phyloP scores from a whole-genome alignment of 2,113 vertebrate species.

The Pseudonaja textilis region DNA sequence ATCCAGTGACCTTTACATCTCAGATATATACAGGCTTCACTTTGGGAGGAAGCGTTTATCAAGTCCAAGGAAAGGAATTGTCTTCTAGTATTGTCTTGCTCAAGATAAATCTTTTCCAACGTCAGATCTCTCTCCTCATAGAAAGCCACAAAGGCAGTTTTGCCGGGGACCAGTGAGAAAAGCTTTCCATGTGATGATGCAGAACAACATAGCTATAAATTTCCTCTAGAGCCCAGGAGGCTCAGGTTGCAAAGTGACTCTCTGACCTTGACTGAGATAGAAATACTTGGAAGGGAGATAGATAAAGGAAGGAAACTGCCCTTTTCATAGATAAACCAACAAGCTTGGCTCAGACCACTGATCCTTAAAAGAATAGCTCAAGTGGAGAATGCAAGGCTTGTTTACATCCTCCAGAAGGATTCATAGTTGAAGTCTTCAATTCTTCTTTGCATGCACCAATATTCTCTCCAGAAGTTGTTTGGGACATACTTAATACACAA shows the following conservation, averaged over 20 bases:
- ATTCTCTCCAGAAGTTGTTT: too few relatives aligned
- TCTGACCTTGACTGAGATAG: slow-evolving; percentile 26
- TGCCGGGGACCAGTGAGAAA: neutral
- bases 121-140: neutral
- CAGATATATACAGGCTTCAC: neutral
- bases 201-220: slow-evolving; percentile 3
- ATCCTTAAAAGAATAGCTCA: too few relatives aligned
- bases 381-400: neutral
- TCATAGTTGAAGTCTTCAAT: neutral
- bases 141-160: neutral
- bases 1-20: neutral
- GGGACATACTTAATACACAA: neutral
- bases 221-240: neutral
- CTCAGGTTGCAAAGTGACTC: slow-evolving; percentile 1
- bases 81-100: neutral
- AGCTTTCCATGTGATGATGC: neutral
- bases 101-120: neutral
- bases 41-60: neutral
- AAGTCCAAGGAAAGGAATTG: neutral
- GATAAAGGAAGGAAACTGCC: neutral
- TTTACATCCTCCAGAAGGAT: neutral
- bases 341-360: neutral
- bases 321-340: neutral
- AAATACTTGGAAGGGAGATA: slow-evolving; percentile 1
- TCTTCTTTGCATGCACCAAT: neutral